A percentile compares a stretch with the other conserved stretches of the same genome.
These are phyloP conservation scores for Dione juno DNA, from an alignment of 2,888 invertebrate genomes.

Conservation along the genomic window DNA sequence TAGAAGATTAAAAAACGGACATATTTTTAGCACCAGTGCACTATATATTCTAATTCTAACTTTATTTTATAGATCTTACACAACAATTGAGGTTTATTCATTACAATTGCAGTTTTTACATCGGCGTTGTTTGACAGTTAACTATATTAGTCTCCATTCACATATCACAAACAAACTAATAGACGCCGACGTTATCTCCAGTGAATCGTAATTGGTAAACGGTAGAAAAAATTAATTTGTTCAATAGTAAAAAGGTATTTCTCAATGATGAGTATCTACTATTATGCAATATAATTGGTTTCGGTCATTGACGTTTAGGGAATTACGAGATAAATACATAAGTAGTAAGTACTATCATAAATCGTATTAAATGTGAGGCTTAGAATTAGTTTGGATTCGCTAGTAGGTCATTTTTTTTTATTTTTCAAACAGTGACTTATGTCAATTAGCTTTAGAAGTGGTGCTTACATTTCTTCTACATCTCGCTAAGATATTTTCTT, in stretches of 20 bases:
- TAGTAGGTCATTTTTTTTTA: not conserved
- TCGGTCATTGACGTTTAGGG: constrained; percentile 64
- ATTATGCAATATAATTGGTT: constrained; percentile 78
- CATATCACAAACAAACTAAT: constrained; percentile 49
- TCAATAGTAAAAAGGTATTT: constrained; percentile 56
- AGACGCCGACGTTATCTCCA: constrained; percentile 57
- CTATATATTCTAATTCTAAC: not conserved
- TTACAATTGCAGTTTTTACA: not conserved
- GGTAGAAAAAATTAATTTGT: constrained; percentile 71
- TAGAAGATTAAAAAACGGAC: not conserved
- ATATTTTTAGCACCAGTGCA: not conserved
- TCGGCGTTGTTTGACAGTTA: constrained; percentile 12
- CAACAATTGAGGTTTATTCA: not conserved
- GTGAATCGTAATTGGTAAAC: constrained; percentile 46
- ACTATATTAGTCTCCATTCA: constrained; percentile 17
- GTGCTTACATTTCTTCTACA: no score
- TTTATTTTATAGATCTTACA: not conserved
- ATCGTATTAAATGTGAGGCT: constrained; percentile 6
- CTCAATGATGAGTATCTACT: constrained; percentile 48
- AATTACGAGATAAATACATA: constrained; percentile 4
- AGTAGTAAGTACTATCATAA: not conserved
- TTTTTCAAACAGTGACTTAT: no score
- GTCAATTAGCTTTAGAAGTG: no score
- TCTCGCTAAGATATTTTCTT: no score
- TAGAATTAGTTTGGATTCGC: not conserved